These are phyloP conservation scores for Heliothis peltigera DNA, from an alignment of 2,888 invertebrate species.

Conservation along the genomic window DNA sequence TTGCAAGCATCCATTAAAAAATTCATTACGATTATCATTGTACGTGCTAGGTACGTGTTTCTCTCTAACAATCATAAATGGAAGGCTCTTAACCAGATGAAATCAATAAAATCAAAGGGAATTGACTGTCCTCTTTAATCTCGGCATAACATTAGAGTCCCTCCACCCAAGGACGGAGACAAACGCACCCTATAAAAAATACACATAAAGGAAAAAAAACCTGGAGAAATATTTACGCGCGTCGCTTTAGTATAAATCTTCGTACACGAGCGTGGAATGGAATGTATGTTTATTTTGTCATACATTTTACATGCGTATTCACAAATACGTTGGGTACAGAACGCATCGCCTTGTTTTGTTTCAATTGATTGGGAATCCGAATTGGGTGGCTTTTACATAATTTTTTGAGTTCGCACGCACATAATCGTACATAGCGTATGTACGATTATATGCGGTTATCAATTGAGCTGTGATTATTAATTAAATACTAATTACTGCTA, in stretches of 20 bases:
- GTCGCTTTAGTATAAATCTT: constrained; percentile 43
- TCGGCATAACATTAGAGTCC: constrained; percentile 25
- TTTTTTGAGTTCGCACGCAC: neutral
- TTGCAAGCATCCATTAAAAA: constrained; percentile 1
- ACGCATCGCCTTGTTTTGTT: neutral
- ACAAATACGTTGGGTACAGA: constrained; percentile 5
- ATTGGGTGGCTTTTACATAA: neutral
- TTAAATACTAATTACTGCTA: too few species aligned
- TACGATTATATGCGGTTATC: too few species aligned
- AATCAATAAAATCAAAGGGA: constrained; percentile 14
- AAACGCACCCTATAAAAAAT: too few species aligned
- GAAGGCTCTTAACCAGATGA: neutral
- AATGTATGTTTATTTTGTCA: constrained; percentile 23
- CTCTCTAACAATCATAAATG: neutral
- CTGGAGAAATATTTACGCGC: constrained; percentile 46
- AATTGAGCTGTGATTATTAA: too few species aligned
- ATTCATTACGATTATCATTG: neutral
- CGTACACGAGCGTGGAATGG: constrained; percentile 9
- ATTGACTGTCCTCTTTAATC: constrained; percentile 12
- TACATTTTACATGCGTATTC: constrained; percentile 23
- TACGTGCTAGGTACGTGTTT: too few species aligned
- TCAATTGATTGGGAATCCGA: constrained; percentile 5
- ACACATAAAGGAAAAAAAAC: constrained; percentile 21
- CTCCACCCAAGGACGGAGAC: neutral
- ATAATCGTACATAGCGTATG: too few species aligned